Percentiles rank a stretch among this genome's conserved stretches.
Conservation (phyloP, 2,888 invertebrate species). For the Agonopterix arenella region DNA sequence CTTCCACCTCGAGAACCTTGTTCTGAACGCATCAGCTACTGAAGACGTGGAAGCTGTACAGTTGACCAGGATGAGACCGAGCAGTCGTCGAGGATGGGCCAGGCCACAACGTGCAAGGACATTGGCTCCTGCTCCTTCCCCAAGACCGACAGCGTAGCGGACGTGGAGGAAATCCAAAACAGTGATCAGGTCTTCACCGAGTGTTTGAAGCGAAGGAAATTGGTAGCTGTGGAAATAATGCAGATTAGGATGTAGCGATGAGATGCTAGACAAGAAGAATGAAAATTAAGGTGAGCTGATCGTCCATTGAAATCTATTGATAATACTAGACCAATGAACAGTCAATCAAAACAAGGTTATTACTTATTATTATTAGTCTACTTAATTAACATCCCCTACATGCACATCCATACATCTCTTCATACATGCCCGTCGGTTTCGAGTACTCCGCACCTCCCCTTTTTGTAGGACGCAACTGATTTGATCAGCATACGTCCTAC, state of each 20-base stretch:
- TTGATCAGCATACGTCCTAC: no score
- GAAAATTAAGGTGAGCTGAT: no score
- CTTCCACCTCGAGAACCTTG: conserved; percentile 90
- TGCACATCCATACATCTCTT: no score
- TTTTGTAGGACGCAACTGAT: no score
- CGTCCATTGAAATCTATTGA: no score
- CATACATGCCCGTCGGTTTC: no score
- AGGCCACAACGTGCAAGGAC: conserved; percentile 90
- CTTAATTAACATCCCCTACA: no score
- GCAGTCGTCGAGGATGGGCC: conserved; percentile 85
- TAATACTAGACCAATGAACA: no score
- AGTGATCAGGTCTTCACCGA: conserved; percentile 89
- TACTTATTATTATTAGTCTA: no score
- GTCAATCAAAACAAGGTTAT: no score
- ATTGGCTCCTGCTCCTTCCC: conserved; percentile 93
- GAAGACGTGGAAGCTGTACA: conserved; percentile 92
- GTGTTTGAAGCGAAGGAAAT: conserved; percentile 88
- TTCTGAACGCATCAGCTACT: conserved; percentile 90
- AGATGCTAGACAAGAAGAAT: no score
- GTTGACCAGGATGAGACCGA: conserved; percentile 90
- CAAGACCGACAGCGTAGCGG: conserved; percentile 89
- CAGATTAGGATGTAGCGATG: neutral
- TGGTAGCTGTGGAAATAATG: conserved; percentile 75
- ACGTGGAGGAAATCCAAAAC: conserved; percentile 90
- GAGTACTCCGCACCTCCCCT: no score